These are phyloP conservation scores for Clytia hemisphaerica DNA, from an alignment of 30 jellyfish, hydroid and myxozoan species.

Conservation along the genomic window DNA sequence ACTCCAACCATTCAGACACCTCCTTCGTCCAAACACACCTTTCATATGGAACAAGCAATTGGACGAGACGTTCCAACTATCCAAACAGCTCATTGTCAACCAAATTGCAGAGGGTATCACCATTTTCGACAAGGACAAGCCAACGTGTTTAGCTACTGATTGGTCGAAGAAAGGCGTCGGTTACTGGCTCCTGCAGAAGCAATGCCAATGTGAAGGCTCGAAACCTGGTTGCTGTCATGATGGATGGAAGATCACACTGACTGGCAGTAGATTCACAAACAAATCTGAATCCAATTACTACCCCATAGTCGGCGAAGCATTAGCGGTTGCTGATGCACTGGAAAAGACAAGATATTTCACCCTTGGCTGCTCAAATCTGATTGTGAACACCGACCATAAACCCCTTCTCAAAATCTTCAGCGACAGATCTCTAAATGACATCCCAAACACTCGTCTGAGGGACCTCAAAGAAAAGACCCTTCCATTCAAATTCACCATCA, in stretches of 20 bases:
- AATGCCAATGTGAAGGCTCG: slow-evolving; percentile 14
- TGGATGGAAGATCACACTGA: slow-evolving; percentile 12
- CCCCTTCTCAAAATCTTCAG: slow-evolving; percentile 13
- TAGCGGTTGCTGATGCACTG: too few species aligned
- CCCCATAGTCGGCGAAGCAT: too few species aligned
- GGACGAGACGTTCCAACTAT: slow-evolving; percentile 15
- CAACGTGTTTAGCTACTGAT: too few species aligned
- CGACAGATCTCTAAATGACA: slow-evolving; percentile 11
- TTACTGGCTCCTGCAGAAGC: slow-evolving; percentile 16
- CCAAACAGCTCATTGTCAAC: too few species aligned
- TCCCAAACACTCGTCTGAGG: neutral
- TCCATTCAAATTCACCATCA: neutral
- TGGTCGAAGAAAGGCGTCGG: slow-evolving; percentile 19
- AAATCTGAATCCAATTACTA: neutral
- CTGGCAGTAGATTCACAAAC: slow-evolving; percentile 11
- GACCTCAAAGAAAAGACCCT: too few species aligned
- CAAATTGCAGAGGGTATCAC: too few species aligned
- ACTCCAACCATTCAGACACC: slow-evolving; percentile 27
- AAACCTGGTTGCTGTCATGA: slow-evolving; percentile 7
- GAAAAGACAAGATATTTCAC: slow-evolving; percentile 1
- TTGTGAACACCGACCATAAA: slow-evolving; percentile 15
- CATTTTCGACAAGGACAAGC: too few species aligned
- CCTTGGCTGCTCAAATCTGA: slow-evolving; percentile 17
- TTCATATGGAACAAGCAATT: slow-evolving; percentile 17
- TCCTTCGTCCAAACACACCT: slow-evolving; percentile 22